Base-by-base conservation (phyloP, 2,113 vertebrate species). In the Smithornis capensis region DNA sequence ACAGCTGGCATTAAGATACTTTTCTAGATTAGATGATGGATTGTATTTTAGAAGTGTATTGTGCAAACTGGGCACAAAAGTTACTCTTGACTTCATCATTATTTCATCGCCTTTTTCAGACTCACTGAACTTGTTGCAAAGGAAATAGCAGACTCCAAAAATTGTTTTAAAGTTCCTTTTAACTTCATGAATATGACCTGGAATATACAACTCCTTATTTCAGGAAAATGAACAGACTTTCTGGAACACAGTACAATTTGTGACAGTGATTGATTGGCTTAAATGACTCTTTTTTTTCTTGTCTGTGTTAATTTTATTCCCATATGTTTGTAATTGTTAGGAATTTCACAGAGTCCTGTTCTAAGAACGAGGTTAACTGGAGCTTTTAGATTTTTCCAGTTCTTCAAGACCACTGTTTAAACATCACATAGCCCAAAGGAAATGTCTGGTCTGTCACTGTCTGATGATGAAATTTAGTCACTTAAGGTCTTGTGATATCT, bases 41-140 rank as follows among this genome's bases (percentile, higher is more conserved):
- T 92, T 93, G 64, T 19, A 6, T 63, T 93, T 77, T 74, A 71
- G 73, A 83, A 49, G 24, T 29, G 38, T 19, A 9, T 64, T 83
- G 85, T 93, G 83, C 85, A 93, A 95, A 77, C 22, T 56, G 71
- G 83, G 82, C 90, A 86, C 52, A 19, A 74, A 87, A 93, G 15
- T 28, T 71, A 42, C 52, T 64, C 67, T 90, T 93, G 88, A 57
- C 79, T 93, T 84, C 83, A 91, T 95, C 67, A 38, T 67, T 67
- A 60, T 96, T 93, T 95, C 90, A 79, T 90, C 25, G 0, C 80
- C 71, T 83, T 5, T 40, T 59, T 94, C 68, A 83, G 56, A 27
- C 44, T 78, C 49, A 52, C 9, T 71, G 69, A 87, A 81, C 76
- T 80, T 62, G 42, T 53, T 45, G 73, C 83, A 49, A n/a, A 91